A percentile compares a stretch with the other conserved stretches of the same genome.
Conservation (phyloP, 2,797 vertebrate species). For the Percopsis omiscomaycus region DNA sequence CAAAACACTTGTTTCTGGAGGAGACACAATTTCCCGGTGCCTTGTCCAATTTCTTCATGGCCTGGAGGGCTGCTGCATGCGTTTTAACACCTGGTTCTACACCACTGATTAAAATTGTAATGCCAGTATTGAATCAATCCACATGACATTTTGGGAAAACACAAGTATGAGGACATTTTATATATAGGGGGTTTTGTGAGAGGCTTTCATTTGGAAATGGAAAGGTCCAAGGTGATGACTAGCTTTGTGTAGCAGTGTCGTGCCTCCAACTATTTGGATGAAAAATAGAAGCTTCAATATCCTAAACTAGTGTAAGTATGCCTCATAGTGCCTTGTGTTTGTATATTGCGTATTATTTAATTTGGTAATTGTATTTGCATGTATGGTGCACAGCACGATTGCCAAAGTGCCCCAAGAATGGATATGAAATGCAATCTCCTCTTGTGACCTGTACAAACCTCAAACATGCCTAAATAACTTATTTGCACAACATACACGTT, state of each 20-base stretch:
- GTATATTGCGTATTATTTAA: background rate
- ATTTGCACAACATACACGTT: too few relatives aligned
- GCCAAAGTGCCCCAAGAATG: background rate
- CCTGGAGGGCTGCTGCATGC: constrained; percentile 77
- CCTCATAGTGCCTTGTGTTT: constrained; percentile 31
- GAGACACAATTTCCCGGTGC: constrained; percentile 83
- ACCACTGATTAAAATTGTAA: constrained; percentile 88
- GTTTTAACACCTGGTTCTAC: constrained; percentile 85
- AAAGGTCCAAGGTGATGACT: constrained; percentile 67
- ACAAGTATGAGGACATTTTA: constrained; percentile 75
- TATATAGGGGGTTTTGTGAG: constrained; percentile 61
- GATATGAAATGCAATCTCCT: too few relatives aligned
- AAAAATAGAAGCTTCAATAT: constrained; percentile 58
- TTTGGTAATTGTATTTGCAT: too few relatives aligned
- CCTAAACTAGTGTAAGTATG: constrained; percentile 43
- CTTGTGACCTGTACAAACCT: too few relatives aligned
- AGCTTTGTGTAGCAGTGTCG: constrained; percentile 46
- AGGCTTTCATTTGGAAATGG: constrained; percentile 64
- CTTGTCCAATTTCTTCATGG: constrained; percentile 86
- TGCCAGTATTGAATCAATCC: constrained; percentile 83
- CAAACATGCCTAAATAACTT: too few relatives aligned
- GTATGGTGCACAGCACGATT: background rate
- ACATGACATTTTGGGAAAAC: constrained; percentile 84
- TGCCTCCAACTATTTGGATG: constrained; percentile 74
- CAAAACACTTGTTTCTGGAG: constrained; percentile 81